Conservation (phyloP, 2,113 vertebrate species). For the Notothenia coriiceps region DNA sequence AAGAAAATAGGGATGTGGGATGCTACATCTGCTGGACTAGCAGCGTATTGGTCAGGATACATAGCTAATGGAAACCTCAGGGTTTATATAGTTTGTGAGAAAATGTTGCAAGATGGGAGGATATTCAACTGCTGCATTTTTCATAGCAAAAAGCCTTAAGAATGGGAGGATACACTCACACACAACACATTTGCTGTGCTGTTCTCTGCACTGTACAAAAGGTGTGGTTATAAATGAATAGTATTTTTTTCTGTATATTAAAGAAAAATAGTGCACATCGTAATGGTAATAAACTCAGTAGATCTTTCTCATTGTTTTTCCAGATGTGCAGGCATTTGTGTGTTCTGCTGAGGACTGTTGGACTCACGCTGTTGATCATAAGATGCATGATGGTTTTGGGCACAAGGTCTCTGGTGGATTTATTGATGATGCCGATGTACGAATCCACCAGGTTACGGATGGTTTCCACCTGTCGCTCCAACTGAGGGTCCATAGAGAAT, state of each 20-base stretch:
- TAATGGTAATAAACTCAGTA: not conserved
- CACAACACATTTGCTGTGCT: not conserved
- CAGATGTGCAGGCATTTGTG: not conserved
- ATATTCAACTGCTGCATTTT: no score
- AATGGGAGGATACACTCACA: not conserved
- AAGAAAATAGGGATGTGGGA: not conserved
- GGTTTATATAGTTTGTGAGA: not conserved
- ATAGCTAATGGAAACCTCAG: not conserved
- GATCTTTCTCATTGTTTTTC: not conserved
- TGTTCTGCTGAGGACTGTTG: not conserved
- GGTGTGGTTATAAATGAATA: not conserved
- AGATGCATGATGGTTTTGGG: slow-evolving; percentile 99
- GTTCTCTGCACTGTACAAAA: not conserved
- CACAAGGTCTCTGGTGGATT: slow-evolving; percentile 96
- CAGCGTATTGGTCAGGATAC: not conserved
- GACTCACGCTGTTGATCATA: slow-evolving; percentile 97
- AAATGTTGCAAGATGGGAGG: not conserved
- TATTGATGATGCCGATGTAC: slow-evolving; percentile 95
- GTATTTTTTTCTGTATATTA: not conserved
- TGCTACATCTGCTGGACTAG: slow-evolving; percentile 5
- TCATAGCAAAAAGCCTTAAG: not conserved
- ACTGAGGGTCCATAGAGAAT: slow-evolving; percentile 97
- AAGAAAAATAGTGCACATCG: not conserved
- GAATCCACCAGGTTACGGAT: slow-evolving; percentile 98
- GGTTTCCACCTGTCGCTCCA: slow-evolving; percentile 97